Percentiles rank a stretch among this genome's conserved stretches.
These are phyloP conservation scores for Oxygymnocypris stewartii DNA, from an alignment of 2,113 vertebrate species.

Conservation along the genomic window DNA sequence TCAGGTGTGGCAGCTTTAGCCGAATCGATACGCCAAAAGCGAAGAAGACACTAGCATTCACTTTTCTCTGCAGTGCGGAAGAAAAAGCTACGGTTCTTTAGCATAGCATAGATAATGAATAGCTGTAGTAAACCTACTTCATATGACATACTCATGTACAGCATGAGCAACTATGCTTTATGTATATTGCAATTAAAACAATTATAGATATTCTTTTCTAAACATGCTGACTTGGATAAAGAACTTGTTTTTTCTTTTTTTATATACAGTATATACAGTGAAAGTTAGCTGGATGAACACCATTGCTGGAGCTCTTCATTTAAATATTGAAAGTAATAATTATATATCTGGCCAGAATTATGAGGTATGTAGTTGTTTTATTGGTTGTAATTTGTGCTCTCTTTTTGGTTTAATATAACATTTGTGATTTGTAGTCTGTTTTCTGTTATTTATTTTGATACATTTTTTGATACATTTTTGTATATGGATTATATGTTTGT, in stretches of 20 bases:
- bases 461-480: too few species aligned
- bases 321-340: background rate
- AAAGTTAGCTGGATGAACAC: background rate
- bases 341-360: background rate
- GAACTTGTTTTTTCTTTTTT: too few species aligned
- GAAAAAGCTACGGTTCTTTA: conserved; percentile 14
- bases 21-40: conserved; percentile 67
- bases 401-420: background rate
- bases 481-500: too few species aligned
- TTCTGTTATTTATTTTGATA: background rate
- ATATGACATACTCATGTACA: background rate
- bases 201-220: background rate
- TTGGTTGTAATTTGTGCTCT: background rate
- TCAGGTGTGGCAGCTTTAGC: conserved; percentile 63
- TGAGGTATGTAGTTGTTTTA: background rate
- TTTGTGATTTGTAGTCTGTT: background rate
- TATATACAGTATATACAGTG: too few species aligned
- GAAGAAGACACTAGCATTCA: conserved; percentile 52
- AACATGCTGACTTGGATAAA: background rate
- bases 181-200: background rate
- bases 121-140: background rate
- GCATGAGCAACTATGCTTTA: background rate
- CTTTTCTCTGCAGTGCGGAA: conserved; percentile 55
- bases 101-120: background rate
- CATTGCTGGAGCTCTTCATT: background rate